These are phyloP conservation scores for Ursus arctos DNA, from an alignment of 2,113 vertebrate genomes.

Conservation along the genomic window DNA sequence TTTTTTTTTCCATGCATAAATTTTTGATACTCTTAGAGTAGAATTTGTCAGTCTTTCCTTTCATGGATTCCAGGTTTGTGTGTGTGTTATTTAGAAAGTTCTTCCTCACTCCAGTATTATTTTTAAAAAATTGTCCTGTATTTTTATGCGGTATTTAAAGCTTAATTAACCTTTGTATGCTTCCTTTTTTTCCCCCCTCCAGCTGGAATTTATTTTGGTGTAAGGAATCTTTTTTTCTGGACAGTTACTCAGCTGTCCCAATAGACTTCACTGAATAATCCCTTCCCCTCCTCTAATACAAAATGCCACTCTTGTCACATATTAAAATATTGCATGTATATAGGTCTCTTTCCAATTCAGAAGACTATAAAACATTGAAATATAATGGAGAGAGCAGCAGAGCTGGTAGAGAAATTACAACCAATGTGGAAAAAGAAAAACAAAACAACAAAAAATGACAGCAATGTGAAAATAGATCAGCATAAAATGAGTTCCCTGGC, in stretches of 20 bases:
- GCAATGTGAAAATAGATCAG: neutral
- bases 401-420: neutral
- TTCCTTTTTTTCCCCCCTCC: neutral
- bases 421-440: neutral
- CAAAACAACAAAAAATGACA: neutral
- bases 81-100: neutral
- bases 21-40: conserved; percentile 1
- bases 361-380: neutral
- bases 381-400: neutral
- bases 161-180: neutral
- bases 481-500: neutral
- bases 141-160: conserved; percentile 30
- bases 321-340: neutral
- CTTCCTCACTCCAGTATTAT: neutral
- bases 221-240: conserved; percentile 17
- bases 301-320: neutral
- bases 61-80: neutral
- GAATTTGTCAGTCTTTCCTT: neutral
- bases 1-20: neutral
- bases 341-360: neutral
- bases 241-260: neutral
- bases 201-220: conserved; percentile 46
- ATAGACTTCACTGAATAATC: neutral
- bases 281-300: neutral
- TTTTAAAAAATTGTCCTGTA: neutral